Base-by-base conservation (phyloP, 2,888 invertebrate species). In the Seladonia tumulorum region DNA sequence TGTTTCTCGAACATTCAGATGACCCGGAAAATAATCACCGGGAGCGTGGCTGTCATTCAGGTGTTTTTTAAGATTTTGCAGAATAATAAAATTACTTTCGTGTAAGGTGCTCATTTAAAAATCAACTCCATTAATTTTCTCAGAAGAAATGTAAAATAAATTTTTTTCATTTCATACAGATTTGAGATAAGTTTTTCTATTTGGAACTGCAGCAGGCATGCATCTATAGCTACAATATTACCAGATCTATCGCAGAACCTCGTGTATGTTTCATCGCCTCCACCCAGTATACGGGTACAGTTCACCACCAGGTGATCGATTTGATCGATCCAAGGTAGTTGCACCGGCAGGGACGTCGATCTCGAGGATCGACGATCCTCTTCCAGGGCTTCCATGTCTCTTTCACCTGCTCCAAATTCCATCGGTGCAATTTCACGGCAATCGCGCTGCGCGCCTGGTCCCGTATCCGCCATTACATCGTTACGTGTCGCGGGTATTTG, bases 341-440 rank as follows among this genome's bases (percentile, higher is more conserved):
- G 66, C 14, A 63, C 53, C 53, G 60, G 60, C n/a, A 63, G 60
- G 60, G 25, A 63, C 60, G 60, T 29, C 25, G 66, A 70, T 75
- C 66, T 42, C 39, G 60, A 49, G 57, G 76, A 81, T 87, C 85
- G 73, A 39, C 87, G 86, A 84, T 85, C 82, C 80, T 85, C 82
- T 80, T 70, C 80, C 60, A 25, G 49, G 63, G 35, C 83, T 90
- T 87, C 86, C 82, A 83, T 87, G 86, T 87, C 83, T 83, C 83
- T 78, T 83, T 90, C 89, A 88, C 88, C 90, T 90, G 87, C 85
- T 89, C 87, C 86, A 82, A 90, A 90, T 90, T 87, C 87, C 89
- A 81, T 2, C 73, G 35, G 45, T 25, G 83, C 81, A 82, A 81
- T 86, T 87, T 87, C 84, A 71, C 82, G 73, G 72, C 80, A 77